Base-by-base conservation (phyloP, 2,113 vertebrate genomes). In the Orthochromis indermauri region DNA sequence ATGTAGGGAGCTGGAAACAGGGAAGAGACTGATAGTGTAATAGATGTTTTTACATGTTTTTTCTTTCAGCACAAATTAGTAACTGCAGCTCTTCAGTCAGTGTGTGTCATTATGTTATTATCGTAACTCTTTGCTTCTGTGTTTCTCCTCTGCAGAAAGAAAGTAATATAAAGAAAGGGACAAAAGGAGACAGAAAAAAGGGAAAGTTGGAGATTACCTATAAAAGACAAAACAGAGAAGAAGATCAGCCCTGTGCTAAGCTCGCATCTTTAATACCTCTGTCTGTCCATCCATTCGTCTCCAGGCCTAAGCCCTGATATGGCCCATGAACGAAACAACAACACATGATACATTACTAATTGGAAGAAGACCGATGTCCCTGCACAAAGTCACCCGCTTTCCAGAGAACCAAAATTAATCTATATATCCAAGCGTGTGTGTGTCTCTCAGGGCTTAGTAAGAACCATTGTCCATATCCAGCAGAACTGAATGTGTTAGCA, bases 261-360 rank as follows among this genome's bases (percentile, higher is more conserved):
- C 91, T 91, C 76, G 33, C 68, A 88, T 91, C 90, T 92, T 63
- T 92, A 92, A 95, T 94, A 88, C 87, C 57, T 80, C 81, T 86
- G 89, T 86, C 84, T 82, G 82, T 84, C 71, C 66, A 37, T 86
- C 83, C 87, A 89, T 88, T 94, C 87, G 88, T 88, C 89, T 87
- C 68, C 78, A 55, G 88, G 83, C 86, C 79, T 71, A 28, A 79
- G 85, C 51, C 83, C 86, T 33, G 87, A 89, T 90, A 87, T 11
- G 63, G 24, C 51, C 89, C 63, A 16, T 17, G 4, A 86, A 93
- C 83, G 6, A 47, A 76, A 87, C 21, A 89, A 89, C 82, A 93
- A 87, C 90, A 82, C 89, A 88, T 21, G 91, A 95, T 93, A 93
- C 83, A 89, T 95, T 90, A 90, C 93, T 95, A 94, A 95, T 94